Base-by-base conservation (phyloP, 2,888 invertebrate species). In the Drosophila multiciliata region DNA sequence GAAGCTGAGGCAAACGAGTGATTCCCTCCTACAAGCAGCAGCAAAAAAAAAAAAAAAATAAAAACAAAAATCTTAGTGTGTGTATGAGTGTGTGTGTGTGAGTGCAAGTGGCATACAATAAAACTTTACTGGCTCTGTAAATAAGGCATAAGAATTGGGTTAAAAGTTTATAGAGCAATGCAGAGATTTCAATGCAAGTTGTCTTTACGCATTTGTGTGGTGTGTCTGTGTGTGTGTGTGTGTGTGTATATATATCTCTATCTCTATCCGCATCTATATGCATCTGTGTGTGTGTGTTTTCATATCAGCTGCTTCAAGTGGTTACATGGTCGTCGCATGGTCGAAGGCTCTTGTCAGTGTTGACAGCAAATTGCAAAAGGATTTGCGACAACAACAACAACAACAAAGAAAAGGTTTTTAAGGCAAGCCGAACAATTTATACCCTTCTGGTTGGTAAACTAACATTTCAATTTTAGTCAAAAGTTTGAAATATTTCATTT, bases 151-250 rank as follows among this genome's bases (percentile, higher is more conserved):
- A 83, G 82, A 90, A 91, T 91, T 91, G 76, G 91, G 91, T 91
- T 91, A 91, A 91, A 91, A 91, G 91, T 91, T 91, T 89, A 91
- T 90, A 87, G 84, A 88, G 87, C 78, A 85, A 86, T 83, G 86
- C 87, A 83, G 88, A 79, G 88, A 85, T 85, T 88, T 86, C 76
- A 83, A 83, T 63, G 66, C 68, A 64, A 52, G 52, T 32, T 49
- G 38, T 38, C 36, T 50, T 40, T 63, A 20, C 33, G 32, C 29
- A 2, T 40, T 45, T 52, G 17, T 57, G 36, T 57, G 33, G 20
- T 61, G 15, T 48, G 12, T 50, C 8, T 65, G 36, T 48, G n/a
- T 26, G 49, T 61, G 67, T 61, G 32, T 57, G 55, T 49, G 40
- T 55, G 67, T 76, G 53, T 73, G 63, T 71, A 66, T 75, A 8